A percentile compares a stretch with the other conserved stretches of the same genome.
Evolutionary conservation across 2,113 vertebrate genomes (phyloP).

Genomic region (Agapornis roseicollis): DNA sequence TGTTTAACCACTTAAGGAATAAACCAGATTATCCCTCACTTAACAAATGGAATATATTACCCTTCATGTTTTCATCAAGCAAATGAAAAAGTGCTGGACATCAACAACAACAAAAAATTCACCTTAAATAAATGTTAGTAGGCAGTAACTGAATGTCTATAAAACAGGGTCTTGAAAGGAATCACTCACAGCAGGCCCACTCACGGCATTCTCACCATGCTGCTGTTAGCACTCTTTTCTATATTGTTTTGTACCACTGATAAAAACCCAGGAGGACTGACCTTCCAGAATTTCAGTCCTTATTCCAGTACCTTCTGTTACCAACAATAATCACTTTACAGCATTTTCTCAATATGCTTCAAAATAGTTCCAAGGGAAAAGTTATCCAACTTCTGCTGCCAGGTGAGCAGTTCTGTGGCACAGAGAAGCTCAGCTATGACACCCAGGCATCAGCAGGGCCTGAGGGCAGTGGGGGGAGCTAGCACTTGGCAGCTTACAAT

Average conservation of each 20-base stretch:
- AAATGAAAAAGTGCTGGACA: not conserved
- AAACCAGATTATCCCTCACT: not conserved
- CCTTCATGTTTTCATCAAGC: not conserved
- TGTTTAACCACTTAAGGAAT: not conserved
- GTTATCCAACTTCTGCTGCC: not conserved
- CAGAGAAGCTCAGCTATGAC: not conserved
- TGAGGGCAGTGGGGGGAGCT: not conserved
- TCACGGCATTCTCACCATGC: fast-evolving
- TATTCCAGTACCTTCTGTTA: not conserved
- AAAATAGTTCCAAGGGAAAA: not conserved
- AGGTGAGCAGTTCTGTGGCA: fast-evolving
- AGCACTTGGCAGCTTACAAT: not conserved
- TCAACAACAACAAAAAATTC: not conserved
- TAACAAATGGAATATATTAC: not conserved
- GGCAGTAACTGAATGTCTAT: not conserved
- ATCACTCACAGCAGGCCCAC: not conserved
- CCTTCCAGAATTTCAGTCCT: not conserved
- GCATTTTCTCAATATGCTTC: not conserved
- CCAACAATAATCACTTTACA: not conserved
- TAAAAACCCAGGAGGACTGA: not conserved
- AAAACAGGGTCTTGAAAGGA: not conserved
- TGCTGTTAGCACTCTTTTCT: not conserved
- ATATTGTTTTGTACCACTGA: not conserved
- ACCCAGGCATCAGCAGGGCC: not conserved
- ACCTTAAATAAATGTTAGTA: not conserved